phyloP scores from a whole-genome alignment of 2,113 vertebrate genomes.

The Vicugna pacos region DNA sequence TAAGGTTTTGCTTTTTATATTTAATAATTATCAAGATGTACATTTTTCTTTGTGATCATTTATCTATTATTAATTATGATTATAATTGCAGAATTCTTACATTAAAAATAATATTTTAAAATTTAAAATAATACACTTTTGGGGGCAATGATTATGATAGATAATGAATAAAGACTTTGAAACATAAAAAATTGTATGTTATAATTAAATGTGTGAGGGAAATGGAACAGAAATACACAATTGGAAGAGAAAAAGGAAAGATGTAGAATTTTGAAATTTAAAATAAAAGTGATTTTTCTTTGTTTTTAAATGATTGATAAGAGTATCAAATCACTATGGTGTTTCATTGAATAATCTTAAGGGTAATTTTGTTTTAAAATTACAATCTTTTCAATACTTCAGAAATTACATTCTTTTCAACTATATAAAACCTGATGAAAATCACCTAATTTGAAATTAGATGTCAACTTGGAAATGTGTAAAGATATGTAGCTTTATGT shows the following conservation, averaged over 20 bases:
- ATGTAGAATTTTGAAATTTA: neutral
- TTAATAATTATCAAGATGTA: conserved; percentile 6
- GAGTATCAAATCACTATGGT: neutral
- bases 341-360: neutral
- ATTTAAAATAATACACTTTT: neutral
- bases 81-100: neutral
- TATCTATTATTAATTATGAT: neutral
- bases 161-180: neutral
- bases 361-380: neutral
- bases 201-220: neutral
- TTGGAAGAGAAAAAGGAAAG: neutral
- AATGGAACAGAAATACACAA: neutral
- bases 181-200: neutral
- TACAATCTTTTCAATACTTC: neutral
- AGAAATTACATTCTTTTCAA: neutral
- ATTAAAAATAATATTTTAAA: neutral
- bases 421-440: conserved; percentile 12
- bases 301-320: neutral
- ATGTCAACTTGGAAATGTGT: neutral
- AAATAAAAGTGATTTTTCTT: neutral
- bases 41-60: neutral
- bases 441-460: neutral
- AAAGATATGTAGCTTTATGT: neutral
- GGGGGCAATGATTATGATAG: neutral
- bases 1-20: neutral